Conservation (phyloP, 2,888 invertebrate genomes). For the Pristionchus arcanus region DNA sequence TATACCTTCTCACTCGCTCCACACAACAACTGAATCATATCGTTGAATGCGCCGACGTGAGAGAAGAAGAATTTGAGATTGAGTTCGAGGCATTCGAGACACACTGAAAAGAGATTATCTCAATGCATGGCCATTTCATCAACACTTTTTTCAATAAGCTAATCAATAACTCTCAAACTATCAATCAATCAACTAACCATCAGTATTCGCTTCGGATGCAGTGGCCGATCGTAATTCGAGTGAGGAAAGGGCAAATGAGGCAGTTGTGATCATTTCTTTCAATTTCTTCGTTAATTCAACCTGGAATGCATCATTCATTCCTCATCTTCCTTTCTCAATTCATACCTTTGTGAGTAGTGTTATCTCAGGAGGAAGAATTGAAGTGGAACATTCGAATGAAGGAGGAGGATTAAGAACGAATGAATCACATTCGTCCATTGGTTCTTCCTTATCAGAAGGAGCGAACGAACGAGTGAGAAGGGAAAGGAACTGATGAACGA, state of each 20-base stretch:
- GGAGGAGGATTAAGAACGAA: slow-evolving; percentile 38
- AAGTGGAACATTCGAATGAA: neutral
- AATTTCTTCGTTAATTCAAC: slow-evolving; percentile 47
- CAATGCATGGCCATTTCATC: no score
- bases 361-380: neutral
- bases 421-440: slow-evolving; percentile 28
- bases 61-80: slow-evolving; percentile 54
- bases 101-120: neutral
- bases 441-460: slow-evolving; percentile 16
- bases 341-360: slow-evolving; percentile 45
- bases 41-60: slow-evolving; percentile 51
- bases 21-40: slow-evolving; percentile 35
- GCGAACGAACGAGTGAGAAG: slow-evolving; percentile 25
- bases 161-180: no score
- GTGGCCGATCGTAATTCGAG: slow-evolving; percentile 24
- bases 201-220: slow-evolving; percentile 7
- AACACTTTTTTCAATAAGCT: no score
- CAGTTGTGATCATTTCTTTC: slow-evolving; percentile 15
- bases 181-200: slow-evolving; percentile 33
- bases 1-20: slow-evolving; percentile 49
- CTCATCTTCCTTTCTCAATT: neutral
- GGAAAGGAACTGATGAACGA: slow-evolving; percentile 10
- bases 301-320: neutral
- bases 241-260: slow-evolving; percentile 40
- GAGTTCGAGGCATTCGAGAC: slow-evolving; percentile 42